Conservation (phyloP, 2,113 vertebrate genomes). For the Phaetusa simplex region DNA sequence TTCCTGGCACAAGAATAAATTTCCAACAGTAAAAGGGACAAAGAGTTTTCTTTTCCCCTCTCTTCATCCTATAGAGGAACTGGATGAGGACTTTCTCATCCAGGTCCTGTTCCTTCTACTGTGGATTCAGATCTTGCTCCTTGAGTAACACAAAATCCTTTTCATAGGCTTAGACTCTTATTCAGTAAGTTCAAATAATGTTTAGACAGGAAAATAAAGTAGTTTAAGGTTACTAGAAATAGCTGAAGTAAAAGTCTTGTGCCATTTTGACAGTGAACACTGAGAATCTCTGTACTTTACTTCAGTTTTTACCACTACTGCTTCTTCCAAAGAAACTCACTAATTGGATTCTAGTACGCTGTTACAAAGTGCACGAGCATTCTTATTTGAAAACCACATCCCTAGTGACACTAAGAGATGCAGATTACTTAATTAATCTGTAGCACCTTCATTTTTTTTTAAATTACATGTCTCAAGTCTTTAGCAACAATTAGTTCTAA, state of each 20-base stretch:
- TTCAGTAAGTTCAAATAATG: neutral
- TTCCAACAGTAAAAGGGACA: neutral
- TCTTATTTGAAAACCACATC: neutral
- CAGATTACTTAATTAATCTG: constrained; percentile 15
- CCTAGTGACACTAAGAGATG: neutral
- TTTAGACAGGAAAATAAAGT: neutral
- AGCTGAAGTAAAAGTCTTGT: neutral
- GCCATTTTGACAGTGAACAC: neutral
- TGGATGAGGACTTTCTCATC: neutral
- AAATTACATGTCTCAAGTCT: constrained; percentile 20
- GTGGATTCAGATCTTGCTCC: neutral
- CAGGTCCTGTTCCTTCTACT: neutral
- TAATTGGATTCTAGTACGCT: neutral
- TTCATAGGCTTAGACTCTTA: neutral
- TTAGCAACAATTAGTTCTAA: neutral
- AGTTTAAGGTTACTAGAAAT: neutral
- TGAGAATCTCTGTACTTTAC: neutral
- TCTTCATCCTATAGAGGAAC: neutral
- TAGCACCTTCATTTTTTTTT: neutral
- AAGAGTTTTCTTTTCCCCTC: neutral
- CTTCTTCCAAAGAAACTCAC: neutral
- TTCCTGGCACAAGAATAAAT: neutral
- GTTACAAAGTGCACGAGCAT: neutral
- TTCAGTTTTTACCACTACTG: neutral
- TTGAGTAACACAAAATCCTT: neutral